Conservation (phyloP, 2,797 vertebrate genomes). For the Dendrocincla fuliginosa region DNA sequence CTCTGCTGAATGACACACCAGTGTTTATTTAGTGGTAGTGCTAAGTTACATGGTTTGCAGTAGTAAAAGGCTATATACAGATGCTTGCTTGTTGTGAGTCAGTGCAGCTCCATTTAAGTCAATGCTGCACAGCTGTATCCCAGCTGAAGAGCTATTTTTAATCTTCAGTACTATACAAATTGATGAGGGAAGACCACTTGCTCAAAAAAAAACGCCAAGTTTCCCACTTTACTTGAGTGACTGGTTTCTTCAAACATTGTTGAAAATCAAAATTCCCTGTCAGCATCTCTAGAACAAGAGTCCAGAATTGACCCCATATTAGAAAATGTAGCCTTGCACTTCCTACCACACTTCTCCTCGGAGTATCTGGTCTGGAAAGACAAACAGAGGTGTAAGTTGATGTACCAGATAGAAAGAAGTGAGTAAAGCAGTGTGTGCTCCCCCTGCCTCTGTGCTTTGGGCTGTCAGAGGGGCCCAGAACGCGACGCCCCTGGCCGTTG, state of each 20-base stretch:
- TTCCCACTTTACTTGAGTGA: neutral
- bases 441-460: neutral
- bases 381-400: neutral
- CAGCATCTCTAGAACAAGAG: neutral
- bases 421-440: neutral
- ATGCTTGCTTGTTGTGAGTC: neutral
- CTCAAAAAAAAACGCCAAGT: slow-evolving; percentile 21
- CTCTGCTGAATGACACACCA: neutral
- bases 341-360: neutral
- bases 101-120: neutral
- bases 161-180: neutral
- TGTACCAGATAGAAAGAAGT: neutral
- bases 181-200: slow-evolving; percentile 58
- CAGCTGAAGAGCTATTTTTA: slow-evolving; percentile 61
- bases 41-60: neutral
- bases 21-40: neutral
- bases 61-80: neutral
- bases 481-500: neutral
- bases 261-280: slow-evolving; percentile 12
- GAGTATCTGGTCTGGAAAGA: neutral
- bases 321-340: neutral
- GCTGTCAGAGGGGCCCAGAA: neutral
- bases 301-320: neutral
- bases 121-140: slow-evolving; percentile 16
- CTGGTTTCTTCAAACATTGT: neutral